Conservation (phyloP, 2,888 invertebrate species). For the Watsonalla binaria region DNA sequence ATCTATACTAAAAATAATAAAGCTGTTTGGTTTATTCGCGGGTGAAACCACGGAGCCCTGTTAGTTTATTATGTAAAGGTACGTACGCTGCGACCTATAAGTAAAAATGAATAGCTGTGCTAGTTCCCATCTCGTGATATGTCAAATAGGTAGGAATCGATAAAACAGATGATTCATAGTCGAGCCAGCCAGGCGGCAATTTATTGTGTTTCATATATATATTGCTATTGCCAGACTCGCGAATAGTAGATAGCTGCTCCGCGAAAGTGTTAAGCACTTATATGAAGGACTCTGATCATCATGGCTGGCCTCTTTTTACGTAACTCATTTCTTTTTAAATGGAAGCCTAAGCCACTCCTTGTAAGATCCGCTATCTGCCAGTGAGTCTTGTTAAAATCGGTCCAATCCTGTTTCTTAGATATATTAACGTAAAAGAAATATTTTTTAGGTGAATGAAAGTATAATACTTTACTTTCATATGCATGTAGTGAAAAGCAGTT, state of each 20-base stretch:
- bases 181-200: conserved; percentile 4
- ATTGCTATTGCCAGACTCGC: conserved; percentile 2
- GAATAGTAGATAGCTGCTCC: conserved; percentile 10
- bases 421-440: too few relatives aligned
- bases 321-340: too few relatives aligned
- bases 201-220: conserved; percentile 1
- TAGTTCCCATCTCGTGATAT: conserved; percentile 28
- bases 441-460: too few relatives aligned
- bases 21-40: too few relatives aligned
- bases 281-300: conserved; percentile 13
- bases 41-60: neutral
- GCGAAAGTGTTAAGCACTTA: conserved; percentile 10
- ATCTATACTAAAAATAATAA: too few relatives aligned
- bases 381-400: too few relatives aligned
- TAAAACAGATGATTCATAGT: conserved; percentile 25
- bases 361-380: too few relatives aligned
- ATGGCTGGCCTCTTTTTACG: too few relatives aligned
- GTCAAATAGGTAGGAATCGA: conserved; percentile 30
- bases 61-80: neutral
- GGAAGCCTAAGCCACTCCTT: too few relatives aligned
- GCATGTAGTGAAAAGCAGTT: too few relatives aligned
- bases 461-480: too few relatives aligned
- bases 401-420: too few relatives aligned
- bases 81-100: neutral
- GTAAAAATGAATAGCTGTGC: conserved; percentile 15